phyloP scores from a whole-genome alignment of 2,113 vertebrate species.

The Bambusicola thoracicus region DNA sequence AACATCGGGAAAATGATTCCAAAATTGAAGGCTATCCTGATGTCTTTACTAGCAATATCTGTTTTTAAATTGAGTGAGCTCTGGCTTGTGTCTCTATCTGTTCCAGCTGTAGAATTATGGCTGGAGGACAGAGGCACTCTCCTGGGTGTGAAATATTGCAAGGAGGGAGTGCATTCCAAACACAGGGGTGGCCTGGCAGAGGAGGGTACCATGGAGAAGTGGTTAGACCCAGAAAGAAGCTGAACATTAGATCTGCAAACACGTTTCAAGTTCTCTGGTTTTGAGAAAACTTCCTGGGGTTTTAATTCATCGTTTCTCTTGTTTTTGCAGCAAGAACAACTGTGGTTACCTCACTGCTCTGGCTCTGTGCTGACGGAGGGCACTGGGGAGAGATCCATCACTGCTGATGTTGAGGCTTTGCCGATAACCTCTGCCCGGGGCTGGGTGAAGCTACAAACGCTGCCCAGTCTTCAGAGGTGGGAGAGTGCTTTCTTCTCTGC shows the following conservation, averaged over 20 bases:
- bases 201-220: rapidly evolving
- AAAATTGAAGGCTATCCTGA: background rate
- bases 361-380: background rate
- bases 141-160: background rate
- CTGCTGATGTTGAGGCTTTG: background rate
- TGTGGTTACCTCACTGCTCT: background rate
- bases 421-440: background rate
- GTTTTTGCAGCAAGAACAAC: background rate
- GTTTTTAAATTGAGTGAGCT: background rate
- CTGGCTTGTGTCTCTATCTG: background rate
- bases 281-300: background rate
- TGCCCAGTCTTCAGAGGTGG: background rate
- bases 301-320: background rate
- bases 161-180: background rate
- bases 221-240: background rate
- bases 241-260: background rate
- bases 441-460: background rate
- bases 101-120: constrained; percentile 19
- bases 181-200: constrained; percentile 16
- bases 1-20: background rate
- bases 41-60: background rate
- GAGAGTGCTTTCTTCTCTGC: background rate
- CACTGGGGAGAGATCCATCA: background rate
- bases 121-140: background rate
- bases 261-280: background rate